Conservation (phyloP, 2,888 invertebrate species). For the Netelia inedita region DNA sequence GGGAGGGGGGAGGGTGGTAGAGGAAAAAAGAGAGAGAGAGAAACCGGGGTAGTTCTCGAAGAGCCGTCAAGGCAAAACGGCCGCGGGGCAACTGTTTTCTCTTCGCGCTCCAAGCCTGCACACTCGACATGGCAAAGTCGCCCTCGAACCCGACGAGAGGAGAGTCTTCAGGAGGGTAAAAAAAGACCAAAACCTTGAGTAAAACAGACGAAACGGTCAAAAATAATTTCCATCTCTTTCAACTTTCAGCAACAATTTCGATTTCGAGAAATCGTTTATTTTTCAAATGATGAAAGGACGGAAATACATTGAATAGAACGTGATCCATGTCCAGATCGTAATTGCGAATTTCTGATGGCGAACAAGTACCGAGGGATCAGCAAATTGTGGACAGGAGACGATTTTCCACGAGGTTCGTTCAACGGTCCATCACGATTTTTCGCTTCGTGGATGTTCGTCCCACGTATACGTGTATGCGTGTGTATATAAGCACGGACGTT, state of each 20-base stretch:
- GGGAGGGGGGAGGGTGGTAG: not conserved
- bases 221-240: not conserved
- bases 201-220: not conserved
- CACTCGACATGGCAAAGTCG: slow-evolving; percentile 15
- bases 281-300: not conserved
- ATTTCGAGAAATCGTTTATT: not conserved
- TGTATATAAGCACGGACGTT: slow-evolving; percentile 21
- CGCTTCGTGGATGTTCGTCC: slow-evolving; percentile 10
- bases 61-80: slow-evolving; percentile 58
- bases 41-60: slow-evolving; percentile 20
- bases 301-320: not conserved
- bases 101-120: slow-evolving; percentile 4
- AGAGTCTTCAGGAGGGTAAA: slow-evolving; percentile 70
- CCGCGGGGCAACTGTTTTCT: slow-evolving; percentile 65
- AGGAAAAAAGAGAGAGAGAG: slow-evolving; percentile 39
- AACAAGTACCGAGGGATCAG: not conserved
- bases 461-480: not conserved
- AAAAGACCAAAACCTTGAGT: not conserved
- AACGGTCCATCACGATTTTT: slow-evolving; percentile 46
- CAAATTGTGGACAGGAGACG: slow-evolving; percentile 10
- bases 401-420: slow-evolving; percentile 57
- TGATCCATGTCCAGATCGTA: not conserved
- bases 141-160: slow-evolving; percentile 77
- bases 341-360: not conserved
- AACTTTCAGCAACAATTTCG: not conserved